phyloP scores from a whole-genome alignment of 2,888 invertebrate genomes.

The Altica lythri region DNA sequence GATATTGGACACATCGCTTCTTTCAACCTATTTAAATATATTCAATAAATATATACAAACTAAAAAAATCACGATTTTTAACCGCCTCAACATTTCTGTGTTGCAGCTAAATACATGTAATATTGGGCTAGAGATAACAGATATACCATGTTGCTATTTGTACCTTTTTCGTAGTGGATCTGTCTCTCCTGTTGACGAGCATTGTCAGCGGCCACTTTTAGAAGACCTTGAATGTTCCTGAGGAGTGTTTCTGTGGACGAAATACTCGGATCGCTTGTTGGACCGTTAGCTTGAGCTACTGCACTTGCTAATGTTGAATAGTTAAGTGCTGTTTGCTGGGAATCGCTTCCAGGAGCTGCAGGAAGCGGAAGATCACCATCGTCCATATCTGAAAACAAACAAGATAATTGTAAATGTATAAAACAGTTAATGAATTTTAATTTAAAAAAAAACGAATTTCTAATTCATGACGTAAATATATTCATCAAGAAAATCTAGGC shows the following conservation, averaged over 20 bases:
- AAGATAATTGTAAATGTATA: too few species aligned
- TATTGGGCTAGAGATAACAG: constrained; percentile 58
- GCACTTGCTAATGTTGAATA: constrained; percentile 76
- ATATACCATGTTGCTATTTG: constrained; percentile 60
- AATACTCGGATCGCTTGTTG: constrained; percentile 63
- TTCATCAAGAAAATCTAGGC: too few species aligned
- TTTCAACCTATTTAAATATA: constrained; percentile 11
- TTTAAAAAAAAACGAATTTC: too few species aligned
- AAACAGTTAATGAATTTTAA: too few species aligned
- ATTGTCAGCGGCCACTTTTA: constrained; percentile 97
- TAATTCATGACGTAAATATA: too few species aligned
- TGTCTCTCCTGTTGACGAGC: constrained; percentile 95
- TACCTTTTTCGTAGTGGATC: constrained; percentile 96
- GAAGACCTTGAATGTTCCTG: constrained; percentile 92
- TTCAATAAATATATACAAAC: constrained; percentile 33
- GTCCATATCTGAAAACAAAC: constrained; percentile 69
- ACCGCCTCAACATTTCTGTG: constrained; percentile 54
- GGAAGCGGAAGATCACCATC: constrained; percentile 73
- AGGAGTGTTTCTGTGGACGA: constrained; percentile 93
- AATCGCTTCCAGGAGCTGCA: constrained; percentile 60
- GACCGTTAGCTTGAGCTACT: constrained; percentile 63
- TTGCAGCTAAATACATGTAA: constrained; percentile 58
- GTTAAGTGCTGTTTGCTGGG: constrained; percentile 77
- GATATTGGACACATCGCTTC: too few species aligned
- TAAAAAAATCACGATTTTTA: constrained; percentile 26